A percentile compares a stretch with the other conserved stretches of the same genome.
These are phyloP conservation scores for Latrodectus hesperus DNA, from an alignment of 2,888 invertebrate species.

Conservation along the genomic window DNA sequence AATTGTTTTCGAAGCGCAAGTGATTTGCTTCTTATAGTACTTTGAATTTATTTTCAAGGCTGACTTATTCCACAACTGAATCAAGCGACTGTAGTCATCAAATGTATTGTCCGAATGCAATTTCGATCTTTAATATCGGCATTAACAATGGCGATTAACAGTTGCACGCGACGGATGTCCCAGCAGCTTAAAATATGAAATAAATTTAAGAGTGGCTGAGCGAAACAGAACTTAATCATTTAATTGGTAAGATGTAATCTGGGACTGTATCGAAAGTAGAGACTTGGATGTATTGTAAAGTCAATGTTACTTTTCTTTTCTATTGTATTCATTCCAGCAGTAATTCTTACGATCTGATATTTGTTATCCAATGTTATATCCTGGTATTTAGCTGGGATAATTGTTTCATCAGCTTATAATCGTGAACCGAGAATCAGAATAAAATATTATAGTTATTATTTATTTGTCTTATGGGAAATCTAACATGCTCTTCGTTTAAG, in stretches of 20 bases:
- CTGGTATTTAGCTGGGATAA: no score
- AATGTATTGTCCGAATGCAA: constrained; percentile 4
- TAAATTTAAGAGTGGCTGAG: neutral
- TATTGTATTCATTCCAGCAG: no score
- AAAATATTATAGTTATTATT: no score
- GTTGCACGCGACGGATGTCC: constrained; percentile 2
- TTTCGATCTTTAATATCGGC: neutral
- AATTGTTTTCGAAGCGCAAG: neutral
- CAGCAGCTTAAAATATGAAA: neutral
- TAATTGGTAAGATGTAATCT: neutral
- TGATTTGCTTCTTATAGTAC: neutral
- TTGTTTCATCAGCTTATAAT: no score
- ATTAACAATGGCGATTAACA: constrained; percentile 35
- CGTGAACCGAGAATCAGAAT: no score
- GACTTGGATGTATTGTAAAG: no score
- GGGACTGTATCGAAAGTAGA: neutral
- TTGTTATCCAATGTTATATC: no score
- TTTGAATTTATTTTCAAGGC: constrained; percentile 40
- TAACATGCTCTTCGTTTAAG: no score
- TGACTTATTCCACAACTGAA: constrained; percentile 26
- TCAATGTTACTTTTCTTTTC: no score
- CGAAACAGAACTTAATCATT: neutral
- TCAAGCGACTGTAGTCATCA: neutral
- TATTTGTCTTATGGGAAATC: no score
- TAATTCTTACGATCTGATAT: no score